These are phyloP conservation scores for Caenorhabditis inopinata DNA, from an alignment of 1,140 invertebrate genomes.

Conservation along the genomic window DNA sequence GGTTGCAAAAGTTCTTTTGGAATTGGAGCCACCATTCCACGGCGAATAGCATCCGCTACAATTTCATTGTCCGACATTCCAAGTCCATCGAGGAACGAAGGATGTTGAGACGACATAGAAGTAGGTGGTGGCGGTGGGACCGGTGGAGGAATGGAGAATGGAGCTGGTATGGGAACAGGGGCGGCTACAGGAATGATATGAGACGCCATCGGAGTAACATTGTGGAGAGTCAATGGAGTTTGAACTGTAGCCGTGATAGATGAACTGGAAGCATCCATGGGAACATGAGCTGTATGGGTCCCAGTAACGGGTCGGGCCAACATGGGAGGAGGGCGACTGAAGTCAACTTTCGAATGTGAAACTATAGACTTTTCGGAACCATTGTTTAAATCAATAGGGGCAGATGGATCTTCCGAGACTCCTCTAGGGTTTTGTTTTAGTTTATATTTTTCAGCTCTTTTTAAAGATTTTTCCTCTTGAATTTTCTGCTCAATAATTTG, in stretches of 20 bases:
- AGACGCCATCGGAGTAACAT: neutral
- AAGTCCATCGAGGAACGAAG: neutral
- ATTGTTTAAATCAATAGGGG: neutral
- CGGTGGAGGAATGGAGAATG: neutral
- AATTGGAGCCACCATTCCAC: slow-evolving; percentile 1
- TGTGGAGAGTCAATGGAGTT: neutral
- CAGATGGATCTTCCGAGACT: neutral
- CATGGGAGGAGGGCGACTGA: neutral
- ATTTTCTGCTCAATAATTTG: neutral
- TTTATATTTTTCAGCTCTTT: neutral
- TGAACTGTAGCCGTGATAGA: neutral
- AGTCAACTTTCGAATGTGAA: neutral
- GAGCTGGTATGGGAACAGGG: neutral
- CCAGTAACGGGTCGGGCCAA: neutral
- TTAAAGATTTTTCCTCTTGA: neutral
- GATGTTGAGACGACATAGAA: too few relatives aligned
- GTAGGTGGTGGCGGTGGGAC: neutral
- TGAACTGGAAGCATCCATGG: neutral
- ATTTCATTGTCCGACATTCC: slow-evolving; percentile 20
- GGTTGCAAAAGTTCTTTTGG: neutral
- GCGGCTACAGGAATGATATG: slow-evolving; percentile 1
- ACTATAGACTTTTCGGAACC: neutral
- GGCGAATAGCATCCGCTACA: neutral
- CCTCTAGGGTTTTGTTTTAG: neutral
- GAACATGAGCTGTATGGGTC: neutral